Conservation (phyloP, 2,888 invertebrate genomes). For the Apotomis turbidana region DNA sequence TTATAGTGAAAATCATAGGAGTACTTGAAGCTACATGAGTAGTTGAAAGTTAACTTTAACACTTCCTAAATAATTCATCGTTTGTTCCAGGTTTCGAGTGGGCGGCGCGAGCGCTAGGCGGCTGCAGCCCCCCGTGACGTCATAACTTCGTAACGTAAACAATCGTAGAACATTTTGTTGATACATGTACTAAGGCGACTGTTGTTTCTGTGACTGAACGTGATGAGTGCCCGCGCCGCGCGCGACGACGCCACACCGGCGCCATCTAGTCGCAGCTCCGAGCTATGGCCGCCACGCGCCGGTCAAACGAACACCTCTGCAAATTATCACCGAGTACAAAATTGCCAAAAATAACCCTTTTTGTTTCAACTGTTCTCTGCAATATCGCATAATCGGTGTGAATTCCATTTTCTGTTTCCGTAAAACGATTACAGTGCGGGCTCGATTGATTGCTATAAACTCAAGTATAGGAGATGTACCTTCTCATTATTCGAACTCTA, state of each 20-base stretch:
- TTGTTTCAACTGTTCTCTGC: conserved; percentile 44
- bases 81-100: conserved; percentile 64
- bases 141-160: conserved; percentile 59
- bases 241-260: conserved; percentile 21
- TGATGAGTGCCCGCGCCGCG: conserved; percentile 50
- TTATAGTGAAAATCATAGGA: too few species aligned
- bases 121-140: conserved; percentile 55
- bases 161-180: conserved; percentile 81
- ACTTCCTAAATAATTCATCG: not conserved
- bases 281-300: conserved; percentile 34
- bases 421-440: conserved; percentile 14
- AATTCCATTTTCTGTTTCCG: conserved; percentile 52
- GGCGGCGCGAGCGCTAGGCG: conserved; percentile 61
- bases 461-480: not conserved
- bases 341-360: conserved; percentile 74
- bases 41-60: too few species aligned
- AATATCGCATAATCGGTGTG: conserved; percentile 57
- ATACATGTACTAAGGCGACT: conserved; percentile 78
- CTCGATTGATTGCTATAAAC: conserved; percentile 9
- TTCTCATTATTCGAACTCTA: not conserved
- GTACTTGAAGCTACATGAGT: too few species aligned
- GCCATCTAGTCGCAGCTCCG: conserved; percentile 46
- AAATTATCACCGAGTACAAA: conserved; percentile 81
- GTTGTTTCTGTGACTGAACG: conserved; percentile 75
- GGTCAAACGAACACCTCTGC: conserved; percentile 54